phyloP scores from a whole-genome alignment of 2,113 vertebrate genomes.

The Cygnus atratus region DNA sequence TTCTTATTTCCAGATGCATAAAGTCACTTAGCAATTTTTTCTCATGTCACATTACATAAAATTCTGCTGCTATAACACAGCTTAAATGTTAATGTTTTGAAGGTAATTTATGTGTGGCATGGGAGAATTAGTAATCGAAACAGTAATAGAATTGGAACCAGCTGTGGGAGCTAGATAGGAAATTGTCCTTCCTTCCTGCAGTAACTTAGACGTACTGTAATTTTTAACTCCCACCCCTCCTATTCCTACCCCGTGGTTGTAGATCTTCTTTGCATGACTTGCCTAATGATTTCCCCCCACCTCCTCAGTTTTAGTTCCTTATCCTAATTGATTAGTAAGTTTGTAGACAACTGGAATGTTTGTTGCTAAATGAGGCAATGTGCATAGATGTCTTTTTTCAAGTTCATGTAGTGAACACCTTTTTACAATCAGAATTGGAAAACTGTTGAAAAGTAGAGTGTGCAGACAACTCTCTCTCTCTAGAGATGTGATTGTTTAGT shows the following conservation, averaged over 20 bases:
- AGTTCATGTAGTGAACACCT: neutral
- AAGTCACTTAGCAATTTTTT: constrained; percentile 37
- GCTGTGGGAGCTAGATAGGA: constrained; percentile 71
- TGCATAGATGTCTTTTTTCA: neutral
- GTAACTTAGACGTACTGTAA: constrained; percentile 63
- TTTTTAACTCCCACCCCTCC: constrained; percentile 18
- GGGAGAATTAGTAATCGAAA: constrained; percentile 74
- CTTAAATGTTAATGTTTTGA: constrained; percentile 61
- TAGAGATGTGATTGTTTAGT: neutral
- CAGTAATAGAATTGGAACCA: constrained; percentile 76
- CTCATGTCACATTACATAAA: constrained; percentile 61
- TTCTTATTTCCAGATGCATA: constrained; percentile 6
- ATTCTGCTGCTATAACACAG: constrained; percentile 31
- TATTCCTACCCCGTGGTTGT: neutral
- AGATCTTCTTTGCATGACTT: constrained; percentile 17
- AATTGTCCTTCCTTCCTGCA: constrained; percentile 76
- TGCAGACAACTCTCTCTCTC: neutral
- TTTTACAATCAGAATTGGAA: neutral
- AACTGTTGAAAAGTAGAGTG: neutral
- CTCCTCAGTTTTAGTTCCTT: neutral
- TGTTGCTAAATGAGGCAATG: neutral
- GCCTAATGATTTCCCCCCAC: neutral
- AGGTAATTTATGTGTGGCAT: constrained; percentile 71
- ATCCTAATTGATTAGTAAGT: neutral
- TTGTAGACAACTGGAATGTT: neutral